These are phyloP conservation scores for Porites lobata DNA, from an alignment of 92 coral and sea anemone genomes.

Conservation along the genomic window DNA sequence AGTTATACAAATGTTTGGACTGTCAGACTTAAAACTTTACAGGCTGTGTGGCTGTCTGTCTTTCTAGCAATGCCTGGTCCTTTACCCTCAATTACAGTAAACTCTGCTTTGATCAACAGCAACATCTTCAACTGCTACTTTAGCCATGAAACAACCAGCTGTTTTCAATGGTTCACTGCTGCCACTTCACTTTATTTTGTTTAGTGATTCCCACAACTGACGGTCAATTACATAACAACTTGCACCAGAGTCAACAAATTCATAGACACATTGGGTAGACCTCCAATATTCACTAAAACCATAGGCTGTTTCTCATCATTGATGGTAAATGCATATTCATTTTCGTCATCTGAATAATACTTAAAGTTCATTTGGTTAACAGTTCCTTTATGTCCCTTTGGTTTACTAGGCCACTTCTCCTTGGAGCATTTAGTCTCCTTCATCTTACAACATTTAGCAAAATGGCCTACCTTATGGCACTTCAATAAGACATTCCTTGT, in stretches of 20 bases:
- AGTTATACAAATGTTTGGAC: not conserved
- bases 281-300: not conserved
- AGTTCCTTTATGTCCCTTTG: not conserved
- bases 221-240: conserved; percentile 35
- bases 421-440: conserved; percentile 1
- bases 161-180: conserved; percentile 18
- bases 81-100: conserved; percentile 41
- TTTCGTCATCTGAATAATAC: not conserved
- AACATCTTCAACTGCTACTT: not conserved
- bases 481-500: not conserved
- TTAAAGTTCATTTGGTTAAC: not conserved
- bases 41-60: conserved; percentile 36
- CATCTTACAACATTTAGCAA: conserved; percentile 53
- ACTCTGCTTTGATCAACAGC: conserved; percentile 32
- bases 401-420: not conserved
- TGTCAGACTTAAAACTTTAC: conserved; percentile 37
- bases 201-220: conserved; percentile 31
- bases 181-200: conserved; percentile 16
- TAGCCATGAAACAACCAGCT: conserved; percentile 10
- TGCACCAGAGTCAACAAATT: conserved; percentile 54
- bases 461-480: conserved; percentile 52
- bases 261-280: conserved; percentile 14
- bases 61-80: conserved; percentile 33
- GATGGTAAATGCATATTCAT: not conserved
- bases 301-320: not conserved